A percentile compares a stretch with the other conserved stretches of the same genome.
phyloP scores from a whole-genome alignment of 2,113 vertebrate genomes.

The Ochotona princeps region DNA sequence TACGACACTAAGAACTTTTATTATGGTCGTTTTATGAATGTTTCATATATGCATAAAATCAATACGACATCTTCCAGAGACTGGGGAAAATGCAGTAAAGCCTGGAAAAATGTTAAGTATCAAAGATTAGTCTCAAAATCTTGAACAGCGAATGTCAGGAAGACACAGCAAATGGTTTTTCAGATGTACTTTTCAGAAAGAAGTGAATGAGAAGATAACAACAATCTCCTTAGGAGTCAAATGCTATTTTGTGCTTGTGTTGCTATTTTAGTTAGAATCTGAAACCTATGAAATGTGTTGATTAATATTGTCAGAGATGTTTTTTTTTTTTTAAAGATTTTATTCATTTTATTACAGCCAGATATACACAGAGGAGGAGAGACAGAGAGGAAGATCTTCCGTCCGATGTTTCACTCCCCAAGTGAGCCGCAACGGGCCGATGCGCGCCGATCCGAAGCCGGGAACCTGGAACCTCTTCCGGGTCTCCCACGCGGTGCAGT shows the following conservation, averaged over 20 bases:
- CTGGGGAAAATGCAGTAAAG: neutral
- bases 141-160: neutral
- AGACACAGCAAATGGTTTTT: neutral
- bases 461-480: too few species aligned
- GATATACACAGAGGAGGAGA: too few species aligned
- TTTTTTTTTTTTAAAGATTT: too few species aligned
- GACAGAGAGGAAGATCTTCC: too few species aligned
- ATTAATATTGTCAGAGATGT: neutral
- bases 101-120: neutral
- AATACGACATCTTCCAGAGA: neutral
- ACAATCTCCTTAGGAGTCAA: neutral
- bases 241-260: conserved; percentile 7
- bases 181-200: neutral
- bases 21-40: neutral
- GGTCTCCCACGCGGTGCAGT: too few species aligned
- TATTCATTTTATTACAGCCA: too few species aligned
- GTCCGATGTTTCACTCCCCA: too few species aligned
- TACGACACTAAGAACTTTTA: neutral
- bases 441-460: too few species aligned
- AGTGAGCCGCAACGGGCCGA: too few species aligned
- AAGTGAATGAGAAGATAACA: neutral
- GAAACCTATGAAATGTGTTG: neutral
- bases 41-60: neutral
- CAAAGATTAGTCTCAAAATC: neutral
- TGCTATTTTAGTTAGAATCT: neutral